These are phyloP conservation scores for Prorops nasuta DNA, from an alignment of 1,140 invertebrate genomes.

Conservation along the genomic window DNA sequence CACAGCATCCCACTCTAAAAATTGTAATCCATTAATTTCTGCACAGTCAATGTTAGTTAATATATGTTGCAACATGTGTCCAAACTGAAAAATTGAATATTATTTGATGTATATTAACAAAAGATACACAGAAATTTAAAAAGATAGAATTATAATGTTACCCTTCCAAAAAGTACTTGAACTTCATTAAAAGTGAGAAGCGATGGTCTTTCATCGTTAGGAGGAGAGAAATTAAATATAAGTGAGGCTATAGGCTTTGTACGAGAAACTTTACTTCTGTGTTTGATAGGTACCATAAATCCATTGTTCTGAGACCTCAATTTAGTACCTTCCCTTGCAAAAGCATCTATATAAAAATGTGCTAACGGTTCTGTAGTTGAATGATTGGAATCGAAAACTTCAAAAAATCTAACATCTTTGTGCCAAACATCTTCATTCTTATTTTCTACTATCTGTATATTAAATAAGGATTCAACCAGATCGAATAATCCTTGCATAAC, in stretches of 20 bases:
- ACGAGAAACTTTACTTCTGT: constrained; percentile 62
- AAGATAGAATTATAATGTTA: too few species aligned
- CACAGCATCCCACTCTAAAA: constrained; percentile 89
- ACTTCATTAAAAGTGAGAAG: constrained; percentile 78
- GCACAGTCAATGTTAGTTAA: constrained; percentile 76
- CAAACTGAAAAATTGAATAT: constrained; percentile 63
- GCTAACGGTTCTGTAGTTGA: constrained; percentile 65
- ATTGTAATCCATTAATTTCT: constrained; percentile 80
- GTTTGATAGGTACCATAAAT: constrained; percentile 69
- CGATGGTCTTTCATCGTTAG: constrained; percentile 63
- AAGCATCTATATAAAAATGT: constrained; percentile 84
- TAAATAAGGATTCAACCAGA: constrained; percentile 75
- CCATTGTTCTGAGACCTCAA: constrained; percentile 62
- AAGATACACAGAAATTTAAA: too few species aligned
- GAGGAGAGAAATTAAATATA: constrained; percentile 78
- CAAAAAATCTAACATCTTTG: constrained; percentile 80
- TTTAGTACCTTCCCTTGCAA: constrained; percentile 66
- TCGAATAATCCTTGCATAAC: constrained; percentile 77
- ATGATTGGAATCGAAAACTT: constrained; percentile 72
- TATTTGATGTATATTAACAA: neutral
- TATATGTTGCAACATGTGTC: constrained; percentile 78
- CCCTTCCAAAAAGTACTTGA: constrained; percentile 72
- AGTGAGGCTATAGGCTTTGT: constrained; percentile 74
- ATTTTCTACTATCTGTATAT: constrained; percentile 75
- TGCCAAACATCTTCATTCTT: constrained; percentile 72